Percentiles rank a stretch among this genome's conserved stretches.
phyloP scores from a whole-genome alignment of 2,797 vertebrate genomes.

The Astyanax mexicanus region DNA sequence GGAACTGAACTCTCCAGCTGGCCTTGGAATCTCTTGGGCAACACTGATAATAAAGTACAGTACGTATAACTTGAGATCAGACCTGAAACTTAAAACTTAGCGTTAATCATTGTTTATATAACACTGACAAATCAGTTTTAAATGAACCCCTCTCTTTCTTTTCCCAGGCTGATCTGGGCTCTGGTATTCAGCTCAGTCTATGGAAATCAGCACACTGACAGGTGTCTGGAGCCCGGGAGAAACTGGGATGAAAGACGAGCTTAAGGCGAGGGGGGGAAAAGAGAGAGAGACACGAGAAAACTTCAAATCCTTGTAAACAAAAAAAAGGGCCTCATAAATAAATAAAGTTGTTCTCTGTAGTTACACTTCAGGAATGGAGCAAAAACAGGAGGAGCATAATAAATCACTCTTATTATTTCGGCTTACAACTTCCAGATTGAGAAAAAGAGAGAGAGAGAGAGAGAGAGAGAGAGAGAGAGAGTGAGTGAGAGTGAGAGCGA shows the following conservation, averaged over 20 bases:
- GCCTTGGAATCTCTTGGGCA: neutral
- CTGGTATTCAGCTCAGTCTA: conserved; percentile 11
- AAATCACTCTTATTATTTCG: conserved; percentile 28
- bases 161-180: neutral
- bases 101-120: neutral
- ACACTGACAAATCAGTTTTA: neutral
- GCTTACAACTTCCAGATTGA: conserved; percentile 10
- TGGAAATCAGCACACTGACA: conserved; percentile 29
- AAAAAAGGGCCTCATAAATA: conserved; percentile 33
- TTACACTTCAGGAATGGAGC: conserved; percentile 28
- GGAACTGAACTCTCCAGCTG: neutral
- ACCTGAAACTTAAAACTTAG: neutral
- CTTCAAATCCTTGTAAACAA: conserved; percentile 23
- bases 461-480: neutral
- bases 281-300: conserved; percentile 6
- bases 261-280: neutral
- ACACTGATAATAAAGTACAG: neutral
- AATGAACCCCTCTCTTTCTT: neutral
- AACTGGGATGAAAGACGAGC: neutral
- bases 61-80: neutral
- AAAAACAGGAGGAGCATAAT: conserved; percentile 11
- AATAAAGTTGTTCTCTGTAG: conserved; percentile 16
- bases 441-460: neutral
- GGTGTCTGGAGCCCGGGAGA: conserved; percentile 7
- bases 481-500: neutral